Evolutionary conservation across 1,140 invertebrate genomes (phyloP).

Genomic region (Chironomus striatipennis): DNA sequence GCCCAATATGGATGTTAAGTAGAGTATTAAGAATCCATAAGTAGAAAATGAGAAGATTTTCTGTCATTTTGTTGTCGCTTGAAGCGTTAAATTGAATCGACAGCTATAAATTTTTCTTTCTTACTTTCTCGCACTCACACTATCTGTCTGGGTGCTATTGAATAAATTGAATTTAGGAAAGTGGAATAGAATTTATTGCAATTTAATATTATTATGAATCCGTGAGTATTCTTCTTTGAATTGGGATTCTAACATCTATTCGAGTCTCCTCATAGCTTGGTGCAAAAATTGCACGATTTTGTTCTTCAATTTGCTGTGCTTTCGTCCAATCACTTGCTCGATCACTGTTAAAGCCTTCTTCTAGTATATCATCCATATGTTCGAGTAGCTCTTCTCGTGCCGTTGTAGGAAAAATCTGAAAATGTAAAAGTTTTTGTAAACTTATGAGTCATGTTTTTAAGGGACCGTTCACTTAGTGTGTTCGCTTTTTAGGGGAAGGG

Average conservation of each 20-base stretch:
- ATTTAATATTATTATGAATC: too few species aligned
- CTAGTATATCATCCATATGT: background rate
- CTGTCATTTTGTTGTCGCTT: background rate
- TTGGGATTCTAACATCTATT: background rate
- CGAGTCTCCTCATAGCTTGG: background rate
- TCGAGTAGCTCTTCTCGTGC: background rate
- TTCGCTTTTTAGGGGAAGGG: too few species aligned
- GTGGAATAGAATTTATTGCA: too few species aligned
- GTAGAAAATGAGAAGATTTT: slow-evolving; percentile 18
- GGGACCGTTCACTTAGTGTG: too few species aligned
- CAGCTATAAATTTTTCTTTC: background rate
- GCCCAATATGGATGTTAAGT: slow-evolving; percentile 5
- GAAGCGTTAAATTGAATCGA: slow-evolving; percentile 21
- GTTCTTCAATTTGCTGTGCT: background rate
- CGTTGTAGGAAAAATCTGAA: background rate
- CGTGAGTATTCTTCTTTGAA: background rate
- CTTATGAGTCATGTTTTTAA: background rate
- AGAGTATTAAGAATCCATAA: slow-evolving; percentile 19
- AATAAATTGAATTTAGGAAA: too few species aligned
- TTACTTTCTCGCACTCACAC: too few species aligned
- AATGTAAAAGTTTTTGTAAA: background rate
- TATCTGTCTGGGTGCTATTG: too few species aligned
- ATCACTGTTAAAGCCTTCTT: background rate
- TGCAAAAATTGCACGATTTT: background rate
- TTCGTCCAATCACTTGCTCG: background rate